A percentile compares a stretch with the other conserved stretches of the same genome.
These are phyloP conservation scores for Polymixis flavicincta DNA, from an alignment of 2,888 invertebrate species.

Conservation along the genomic window DNA sequence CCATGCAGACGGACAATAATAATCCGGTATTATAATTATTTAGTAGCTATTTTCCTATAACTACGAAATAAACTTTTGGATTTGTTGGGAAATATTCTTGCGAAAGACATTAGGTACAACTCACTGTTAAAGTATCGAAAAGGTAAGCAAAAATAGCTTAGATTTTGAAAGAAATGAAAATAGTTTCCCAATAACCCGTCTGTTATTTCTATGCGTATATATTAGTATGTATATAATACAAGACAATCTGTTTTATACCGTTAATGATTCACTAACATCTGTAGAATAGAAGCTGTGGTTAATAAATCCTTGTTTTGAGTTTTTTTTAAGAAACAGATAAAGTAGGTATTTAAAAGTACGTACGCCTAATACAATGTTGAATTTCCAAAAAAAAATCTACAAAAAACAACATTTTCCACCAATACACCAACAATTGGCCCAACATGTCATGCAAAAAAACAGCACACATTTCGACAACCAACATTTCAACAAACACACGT, in stretches of 20 bases:
- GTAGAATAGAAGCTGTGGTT: neutral
- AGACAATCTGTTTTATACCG: neutral
- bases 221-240: neutral
- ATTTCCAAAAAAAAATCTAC: neutral
- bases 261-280: constrained; percentile 26
- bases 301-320: neutral
- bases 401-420: neutral
- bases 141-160: neutral
- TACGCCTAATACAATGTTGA: neutral
- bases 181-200: neutral
- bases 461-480: neutral
- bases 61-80: no score
- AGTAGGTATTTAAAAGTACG: neutral
- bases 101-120: neutral
- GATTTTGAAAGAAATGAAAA: neutral
- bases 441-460: neutral
- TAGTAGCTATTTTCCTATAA: neutral
- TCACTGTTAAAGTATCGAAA: neutral
- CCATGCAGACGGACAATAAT: neutral
- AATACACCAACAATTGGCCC: neutral
- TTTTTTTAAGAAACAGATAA: neutral
- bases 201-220: neutral
- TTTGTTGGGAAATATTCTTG: neutral
- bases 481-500: constrained; percentile 15
- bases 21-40: neutral